Base-by-base conservation (phyloP, 1,140 invertebrate genomes). In the Atopsyche davidsoni region DNA sequence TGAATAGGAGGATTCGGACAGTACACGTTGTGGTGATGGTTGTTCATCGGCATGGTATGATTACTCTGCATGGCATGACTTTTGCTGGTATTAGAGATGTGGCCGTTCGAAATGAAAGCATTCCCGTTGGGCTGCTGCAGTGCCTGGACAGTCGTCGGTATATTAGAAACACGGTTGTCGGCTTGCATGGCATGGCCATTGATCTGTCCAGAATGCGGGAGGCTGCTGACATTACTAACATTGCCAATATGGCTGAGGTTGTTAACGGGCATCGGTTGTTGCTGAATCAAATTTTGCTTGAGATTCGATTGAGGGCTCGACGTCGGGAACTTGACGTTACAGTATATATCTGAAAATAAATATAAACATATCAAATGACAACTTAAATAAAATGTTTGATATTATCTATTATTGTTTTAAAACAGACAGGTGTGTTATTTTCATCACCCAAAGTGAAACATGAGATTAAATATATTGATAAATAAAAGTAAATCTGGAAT, bases 341-440 rank as follows among this genome's bases (percentile, higher is more conserved):
- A 58, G 25, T 58, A 58, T 11, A 58, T 45, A 54, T 58, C 56
- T 58, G 22, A 43, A 57, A 58, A 34, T 28, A 45, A 44, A 4
- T 43, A 25, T 51, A 7, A 43, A 21, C 6, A 43, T 31, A 41
- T 34, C 16, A 46, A 41, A 28, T 32, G 28, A 51, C 17, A 50
- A 46, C n/a, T 28, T 28, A n/a, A 28, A 28, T 28, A 28, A n/a
- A 7, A 28, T 7, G 25, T 7, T 7, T 28, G 6, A n/a, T n/a
- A n/a, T n/a, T n/a, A n/a, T n/a, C n/a, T n/a, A n/a, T n/a, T n/a
- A n/a, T n/a, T n/a, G n/a, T n/a, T n/a, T n/a, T n/a, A n/a, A n/a
- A n/a, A n/a, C n/a, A n/a, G n/a, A n/a, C n/a, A n/a, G n/a, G n/a
- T n/a, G n/a, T n/a, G n/a, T n/a, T n/a, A n/a, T n/a, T n/a, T n/a